Evolutionary conservation across 2,113 vertebrate species (phyloP).

Genomic region (Cryptomyrus ogoouensis): DNA sequence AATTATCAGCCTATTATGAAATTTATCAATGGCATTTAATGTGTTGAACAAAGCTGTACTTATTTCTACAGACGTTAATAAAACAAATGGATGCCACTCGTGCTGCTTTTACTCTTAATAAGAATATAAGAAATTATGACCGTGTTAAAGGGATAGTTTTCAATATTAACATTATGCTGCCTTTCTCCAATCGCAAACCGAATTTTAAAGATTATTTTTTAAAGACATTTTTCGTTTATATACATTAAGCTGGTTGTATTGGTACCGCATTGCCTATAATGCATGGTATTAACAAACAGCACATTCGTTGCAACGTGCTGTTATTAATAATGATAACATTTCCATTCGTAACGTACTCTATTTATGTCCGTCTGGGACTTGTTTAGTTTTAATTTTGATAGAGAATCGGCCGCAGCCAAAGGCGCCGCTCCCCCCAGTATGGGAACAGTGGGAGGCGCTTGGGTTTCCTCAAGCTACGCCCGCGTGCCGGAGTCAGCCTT

Average conservation of each 20-base stretch:
- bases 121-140: not conserved
- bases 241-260: not conserved
- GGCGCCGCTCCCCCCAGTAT: not conserved
- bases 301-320: not conserved
- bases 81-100: not conserved
- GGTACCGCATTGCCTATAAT: not conserved
- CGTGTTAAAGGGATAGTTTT: not conserved
- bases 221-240: not conserved
- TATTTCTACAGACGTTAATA: not conserved
- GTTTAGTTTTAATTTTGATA: not conserved
- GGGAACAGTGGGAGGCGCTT: slow-evolving; percentile 43
- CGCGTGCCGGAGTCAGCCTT: slow-evolving; percentile 42
- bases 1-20: not conserved
- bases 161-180: not conserved
- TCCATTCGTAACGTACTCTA: not conserved
- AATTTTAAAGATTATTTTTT: not conserved
- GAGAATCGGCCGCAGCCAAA: not conserved
- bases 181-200: not conserved
- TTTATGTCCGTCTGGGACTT: not conserved
- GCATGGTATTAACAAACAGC: not conserved
- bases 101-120: not conserved
- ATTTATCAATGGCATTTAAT: not conserved
- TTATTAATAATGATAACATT: not conserved
- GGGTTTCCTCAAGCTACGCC: not conserved
- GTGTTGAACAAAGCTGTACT: not conserved